Base-by-base conservation (phyloP, 1,140 invertebrate genomes). In the Drosophila carrolli region DNA sequence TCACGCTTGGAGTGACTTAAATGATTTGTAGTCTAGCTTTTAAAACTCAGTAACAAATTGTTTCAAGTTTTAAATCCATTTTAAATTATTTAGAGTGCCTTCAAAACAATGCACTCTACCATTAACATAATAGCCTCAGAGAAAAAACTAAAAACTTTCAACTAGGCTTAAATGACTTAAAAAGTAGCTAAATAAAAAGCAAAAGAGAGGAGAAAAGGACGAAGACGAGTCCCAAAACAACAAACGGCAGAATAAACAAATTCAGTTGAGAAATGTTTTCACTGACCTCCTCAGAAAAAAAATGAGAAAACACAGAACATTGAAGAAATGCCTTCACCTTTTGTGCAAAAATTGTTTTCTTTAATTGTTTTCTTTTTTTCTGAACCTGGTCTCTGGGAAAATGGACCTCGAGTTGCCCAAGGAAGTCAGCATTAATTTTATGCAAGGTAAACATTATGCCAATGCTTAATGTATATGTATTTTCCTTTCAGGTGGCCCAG, bases 371-470 rank as follows among this genome's bases (percentile, higher is more conserved):
- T 44, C 54, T 57, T 51, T 72, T 56, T 66, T 65, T 53, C 11
- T 3, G 41, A 9, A 13, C 27, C 41, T 16, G 35, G 37, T 16
- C 37, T 0, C 19, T 53, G 40, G 19, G 10, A 50, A 51, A 50
- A 66, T 16, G 37, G 50, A 40, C 63, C 43, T 40, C 27, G 16
- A 75, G 8, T 35, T 23, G 29, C 46, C 35, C 53, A 57, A 51
- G 41, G 63, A 75, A 66, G 54, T 53, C 47, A 29, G 72, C 47
- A 75, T 75, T 75, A 75, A 75, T 75, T 75, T 75, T 75, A 75
- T 75, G 72, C 73, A 65, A 67, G 72, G 61, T 75, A 75, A 43
- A 76, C 73, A 75, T 75, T 67, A 67, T 75, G 72, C 63, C 62
- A 77, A 61, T 71, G 67, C 72, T 50, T 71, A 68, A 77, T 62